Base-by-base conservation (phyloP, 1,140 invertebrate species). In the Pogonomyrmex californicus region DNA sequence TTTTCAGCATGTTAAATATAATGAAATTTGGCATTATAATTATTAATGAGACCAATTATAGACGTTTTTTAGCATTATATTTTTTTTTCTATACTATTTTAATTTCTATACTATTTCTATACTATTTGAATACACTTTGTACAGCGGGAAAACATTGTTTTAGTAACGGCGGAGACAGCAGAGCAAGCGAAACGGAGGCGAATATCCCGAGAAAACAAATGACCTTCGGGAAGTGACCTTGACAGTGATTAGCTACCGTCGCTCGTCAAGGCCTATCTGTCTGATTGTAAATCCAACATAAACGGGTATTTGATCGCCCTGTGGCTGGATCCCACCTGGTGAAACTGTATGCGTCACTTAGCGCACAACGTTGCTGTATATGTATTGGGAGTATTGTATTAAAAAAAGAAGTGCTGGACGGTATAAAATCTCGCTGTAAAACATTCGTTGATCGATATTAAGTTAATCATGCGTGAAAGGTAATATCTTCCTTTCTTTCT, bases 231-330 rank as follows among this genome's bases (percentile, higher is more conserved):
- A 94, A 95, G 95, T 92, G 95, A 95, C 94, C 95, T 95, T 95
- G 95, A 95, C 95, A 95, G 95, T 94, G 95, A 95, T 95, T 95
- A 95, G 95, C 95, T 94, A 95, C 90, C 93, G 93, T 95, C 92
- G 92, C 94, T 95, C 86, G 94, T 95, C 95, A 95, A 95, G 95
- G 95, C 94, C 92, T 92, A 88, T 93, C 90, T 93, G 88, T 93
- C 92, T 93, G 91, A 92, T 94, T 93, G 88, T 94, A 92, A 93
- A 93, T 93, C 92, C 92, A 87, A 92, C 92, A 92, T 92, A 90
- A 93, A 92, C 93, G 93, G 90, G 93, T 94, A 94, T 92, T 92
- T 92, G 91, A 94, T 95, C 90, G 92, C 93, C 92, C 90, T 92
- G 93, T 94, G 95, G 94, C 94, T 95, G 94, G 94, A 95, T 93